Evolutionary conservation across 2,797 vertebrate genomes (phyloP), one percentile per base, ranked within the genome.

Genomic region (Cyprinella venusta): DNA sequence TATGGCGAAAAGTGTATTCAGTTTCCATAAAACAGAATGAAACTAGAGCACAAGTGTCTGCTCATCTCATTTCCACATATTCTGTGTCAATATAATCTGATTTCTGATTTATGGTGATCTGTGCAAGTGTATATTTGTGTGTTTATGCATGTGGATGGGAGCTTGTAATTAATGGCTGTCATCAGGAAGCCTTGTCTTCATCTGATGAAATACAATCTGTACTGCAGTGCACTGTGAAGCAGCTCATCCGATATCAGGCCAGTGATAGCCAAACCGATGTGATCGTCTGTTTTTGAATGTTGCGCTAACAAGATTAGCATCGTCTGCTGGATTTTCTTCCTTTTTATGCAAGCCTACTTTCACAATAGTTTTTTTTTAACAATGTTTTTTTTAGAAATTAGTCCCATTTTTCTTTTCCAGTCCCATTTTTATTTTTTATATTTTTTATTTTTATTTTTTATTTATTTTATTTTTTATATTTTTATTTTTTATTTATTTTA

Each of bases 181-280:
- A 30, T 68, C 71, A 54, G 63, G 30, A 74, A 65, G 45, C 70
- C 63, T 76, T 16, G n/a, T 18, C 50, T 56, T 76, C 71, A 68
- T 76, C 24, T 76, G 12, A 67, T 82, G 72, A 76, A 68, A 69
- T 76, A 24, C 74, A 36, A 82, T 76, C 36, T 76, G 26, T 82
- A 24, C 54, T 52, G 79, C 38, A 33, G 30, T 52, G 42, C 45
- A 36, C 42, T 65, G 36, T 21, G 40, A 26, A 36, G 30, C 54
- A 63, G 30, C 56, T 50, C 40, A 24, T 65, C 59, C 15, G 33
- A 74, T 50, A 65, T 82, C 21, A 75, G 18, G 63, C 71, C 45
- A 75, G 61, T 75, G 56, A 56, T 76, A 45, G 48, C 72, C 24
- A 42, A 45, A 76, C 36, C 10, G 24, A 8, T n/a, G 33, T 67